Evolutionary conservation across 2,797 vertebrate genomes (phyloP).

Genomic region (Vultur gryphus): DNA sequence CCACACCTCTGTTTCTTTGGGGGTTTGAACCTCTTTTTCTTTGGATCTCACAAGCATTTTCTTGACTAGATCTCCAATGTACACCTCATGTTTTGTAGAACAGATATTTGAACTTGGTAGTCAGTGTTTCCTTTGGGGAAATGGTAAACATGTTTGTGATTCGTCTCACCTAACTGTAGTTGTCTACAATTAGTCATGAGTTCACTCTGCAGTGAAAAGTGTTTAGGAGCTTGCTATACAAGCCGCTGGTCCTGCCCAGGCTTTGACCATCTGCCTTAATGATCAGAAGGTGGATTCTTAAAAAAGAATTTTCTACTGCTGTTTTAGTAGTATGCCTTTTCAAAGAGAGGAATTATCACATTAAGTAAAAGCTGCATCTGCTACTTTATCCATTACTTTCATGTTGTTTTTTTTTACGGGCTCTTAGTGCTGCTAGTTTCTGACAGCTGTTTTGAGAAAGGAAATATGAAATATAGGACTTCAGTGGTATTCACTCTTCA

Average conservation of each 20-base stretch:
- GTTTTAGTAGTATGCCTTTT: not conserved
- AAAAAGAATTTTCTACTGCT: not conserved
- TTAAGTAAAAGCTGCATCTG: not conserved
- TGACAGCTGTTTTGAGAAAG: not conserved
- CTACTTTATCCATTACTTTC: not conserved
- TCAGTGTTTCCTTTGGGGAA: not conserved
- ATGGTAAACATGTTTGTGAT: not conserved
- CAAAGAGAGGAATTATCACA: not conserved
- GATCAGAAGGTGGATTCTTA: not conserved
- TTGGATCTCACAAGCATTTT: not conserved
- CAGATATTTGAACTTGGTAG: not conserved
- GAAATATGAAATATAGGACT: not conserved
- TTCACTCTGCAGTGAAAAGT: not conserved
- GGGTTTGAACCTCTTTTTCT: not conserved
- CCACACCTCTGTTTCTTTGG: rapidly evolving
- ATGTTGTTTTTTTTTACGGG: not conserved
- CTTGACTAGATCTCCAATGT: not conserved
- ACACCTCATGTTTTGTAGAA: not conserved
- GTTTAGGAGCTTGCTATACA: not conserved
- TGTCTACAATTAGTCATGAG: not conserved
- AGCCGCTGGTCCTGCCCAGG: not conserved
- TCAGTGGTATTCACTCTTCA: not conserved
- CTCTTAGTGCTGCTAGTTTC: not conserved
- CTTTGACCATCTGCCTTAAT: not conserved
- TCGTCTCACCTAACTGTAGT: not conserved